Evolutionary conservation across 2,888 invertebrate species (phyloP), one percentile per base, ranked within the genome.

Genomic region (Patella pellucida): DNA sequence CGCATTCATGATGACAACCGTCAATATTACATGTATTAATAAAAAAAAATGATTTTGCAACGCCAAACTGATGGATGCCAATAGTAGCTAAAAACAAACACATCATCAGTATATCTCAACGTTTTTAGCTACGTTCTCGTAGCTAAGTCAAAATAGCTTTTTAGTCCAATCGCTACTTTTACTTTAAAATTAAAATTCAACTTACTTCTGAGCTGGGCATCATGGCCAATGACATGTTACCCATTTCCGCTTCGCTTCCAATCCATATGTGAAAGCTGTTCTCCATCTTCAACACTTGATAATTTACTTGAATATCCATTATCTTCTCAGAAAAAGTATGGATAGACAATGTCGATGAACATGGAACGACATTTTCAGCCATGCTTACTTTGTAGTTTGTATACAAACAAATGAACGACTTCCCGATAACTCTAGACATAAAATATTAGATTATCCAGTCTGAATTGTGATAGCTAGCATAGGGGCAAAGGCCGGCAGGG

Each of bases 161-260:
- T 14, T 0, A 51, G n/a, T n/a, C 15, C 5, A 69, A 74, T 52
- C 12, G 69, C 27, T 67, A 84, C 85, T 83, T 78, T 84, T 84
- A 83, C 77, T 83, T 77, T 81, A 5, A 41, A 7, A 41, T 41
- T 7, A 41, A 41, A 7, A 41, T 41, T 7, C 5, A 41, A 41
- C 41, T 41, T 41, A 41, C 41, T 41, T 41, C 41, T 41, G 41
- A 41, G 41, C 41, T 77, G 12, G 83, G 83, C 74, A 80, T 79
- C 86, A 88, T 84, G 15, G 88, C 85, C 71, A 88, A 82, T 7
- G 87, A 82, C 72, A 87, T 77, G 72, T 86, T 86, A 69, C 85
- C 84, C 78, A 87, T 79, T 54, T 76, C 73, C 50, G 82, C 77
- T 23, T 83, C 78, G n/a, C 77, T 82, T 54, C 88, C 87, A 51